These are phyloP conservation scores for Caligus rogercresseyi DNA, from an alignment of 1,140 invertebrate genomes.

Conservation along the genomic window DNA sequence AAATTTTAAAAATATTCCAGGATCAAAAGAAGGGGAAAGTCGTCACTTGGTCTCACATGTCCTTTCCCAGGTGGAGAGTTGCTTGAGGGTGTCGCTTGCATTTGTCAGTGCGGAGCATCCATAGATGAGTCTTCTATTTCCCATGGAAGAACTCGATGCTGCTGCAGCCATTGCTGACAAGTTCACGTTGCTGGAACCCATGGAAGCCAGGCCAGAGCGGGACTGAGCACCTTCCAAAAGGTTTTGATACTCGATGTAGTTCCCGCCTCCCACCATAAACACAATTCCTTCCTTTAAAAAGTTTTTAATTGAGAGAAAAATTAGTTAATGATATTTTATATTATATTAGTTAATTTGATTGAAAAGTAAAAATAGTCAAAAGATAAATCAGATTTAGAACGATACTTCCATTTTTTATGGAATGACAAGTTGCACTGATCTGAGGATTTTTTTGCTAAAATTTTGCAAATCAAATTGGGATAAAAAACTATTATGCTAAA, in stretches of 20 bases:
- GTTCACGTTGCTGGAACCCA: not conserved
- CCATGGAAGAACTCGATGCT: constrained; percentile 26
- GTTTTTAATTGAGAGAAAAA: constrained; percentile 18
- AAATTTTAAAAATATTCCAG: no score
- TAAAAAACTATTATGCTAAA: no score
- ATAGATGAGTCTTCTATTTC: constrained; percentile 66
- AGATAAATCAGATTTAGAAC: not conserved
- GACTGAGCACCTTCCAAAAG: constrained; percentile 82
- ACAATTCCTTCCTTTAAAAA: constrained; percentile 77
- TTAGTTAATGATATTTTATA: constrained; percentile 8
- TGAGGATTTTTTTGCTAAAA: no score
- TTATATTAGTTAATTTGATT: not conserved
- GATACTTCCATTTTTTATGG: no score
- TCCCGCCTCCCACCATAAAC: constrained; percentile 92
- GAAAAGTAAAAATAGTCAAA: not conserved
- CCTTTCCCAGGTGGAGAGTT: constrained; percentile 31
- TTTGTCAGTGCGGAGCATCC: constrained; percentile 83
- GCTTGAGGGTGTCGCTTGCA: constrained; percentile 76
- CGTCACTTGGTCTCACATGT: constrained; percentile 26
- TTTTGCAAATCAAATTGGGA: no score
- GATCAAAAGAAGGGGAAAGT: no score
- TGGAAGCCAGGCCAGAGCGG: constrained; percentile 22
- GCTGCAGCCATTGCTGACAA: constrained; percentile 8
- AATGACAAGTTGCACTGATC: no score
- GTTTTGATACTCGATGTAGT: constrained; percentile 99